A percentile compares a stretch with the other conserved stretches of the same genome.
phyloP scores from a whole-genome alignment of 2,888 invertebrate genomes.

The Xiphydria camelus region DNA sequence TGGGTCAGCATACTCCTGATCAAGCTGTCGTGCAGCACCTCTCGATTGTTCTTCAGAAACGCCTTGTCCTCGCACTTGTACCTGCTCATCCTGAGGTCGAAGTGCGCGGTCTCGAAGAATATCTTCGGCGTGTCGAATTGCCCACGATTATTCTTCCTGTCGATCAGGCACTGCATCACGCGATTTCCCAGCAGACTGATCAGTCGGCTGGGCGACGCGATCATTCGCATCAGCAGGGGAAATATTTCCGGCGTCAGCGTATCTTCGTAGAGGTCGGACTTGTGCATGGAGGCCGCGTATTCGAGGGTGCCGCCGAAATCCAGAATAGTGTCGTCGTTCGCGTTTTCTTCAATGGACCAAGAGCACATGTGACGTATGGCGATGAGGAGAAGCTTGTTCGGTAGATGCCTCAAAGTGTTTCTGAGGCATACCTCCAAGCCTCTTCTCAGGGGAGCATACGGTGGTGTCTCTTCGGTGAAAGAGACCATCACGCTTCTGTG shows the following conservation, averaged over 20 bases:
- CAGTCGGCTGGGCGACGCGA: constrained; percentile 58
- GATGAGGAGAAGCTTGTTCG: constrained; percentile 58
- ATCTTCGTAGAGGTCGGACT: constrained; percentile 54
- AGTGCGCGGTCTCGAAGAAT: constrained; percentile 56
- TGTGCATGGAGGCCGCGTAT: constrained; percentile 60
- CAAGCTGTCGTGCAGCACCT: constrained; percentile 59
- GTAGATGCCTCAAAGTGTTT: constrained; percentile 60
- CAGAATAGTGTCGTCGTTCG: constrained; percentile 58
- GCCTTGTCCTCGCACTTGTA: constrained; percentile 59
- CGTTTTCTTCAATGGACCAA: constrained; percentile 58
- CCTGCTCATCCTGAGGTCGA: constrained; percentile 55
- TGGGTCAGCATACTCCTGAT: constrained; percentile 60
- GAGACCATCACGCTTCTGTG: constrained; percentile 53
- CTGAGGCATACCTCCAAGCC: constrained; percentile 64
- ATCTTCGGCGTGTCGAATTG: constrained; percentile 62
- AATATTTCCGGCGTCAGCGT: constrained; percentile 60
- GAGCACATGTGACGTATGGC: constrained; percentile 61
- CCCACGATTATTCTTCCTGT: constrained; percentile 60
- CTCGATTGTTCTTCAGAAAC: constrained; percentile 61
- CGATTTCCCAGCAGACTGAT: constrained; percentile 63
- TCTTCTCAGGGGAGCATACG: constrained; percentile 56
- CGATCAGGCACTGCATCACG: constrained; percentile 63
- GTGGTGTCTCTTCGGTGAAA: constrained; percentile 29
- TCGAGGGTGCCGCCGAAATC: constrained; percentile 63
- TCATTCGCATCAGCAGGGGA: constrained; percentile 59